Base-by-base conservation (phyloP, 1,140 invertebrate genomes). In the Radopholus similis region DNA sequence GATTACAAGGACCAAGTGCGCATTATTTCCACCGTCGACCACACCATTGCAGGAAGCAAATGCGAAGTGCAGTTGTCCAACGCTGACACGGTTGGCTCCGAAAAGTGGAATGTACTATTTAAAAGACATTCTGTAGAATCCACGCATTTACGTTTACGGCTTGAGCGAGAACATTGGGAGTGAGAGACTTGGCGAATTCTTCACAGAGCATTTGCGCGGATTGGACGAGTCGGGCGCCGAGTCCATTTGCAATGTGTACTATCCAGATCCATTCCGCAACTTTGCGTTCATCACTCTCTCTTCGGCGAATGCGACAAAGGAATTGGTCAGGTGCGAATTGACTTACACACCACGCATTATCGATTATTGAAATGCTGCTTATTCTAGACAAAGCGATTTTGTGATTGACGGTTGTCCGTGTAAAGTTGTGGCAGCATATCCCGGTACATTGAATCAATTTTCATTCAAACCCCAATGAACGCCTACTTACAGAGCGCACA, bases 231-330 rank as follows among this genome's bases (percentile, higher is more conserved):
- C 57, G 49, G 32, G 51, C 18, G 47, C 49, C 23, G 30, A 56
- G 18, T 21, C 38, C 32, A 76, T 75, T 26, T 47, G 84, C 8
- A 85, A 86, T 70, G 83, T 86, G 18, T 86, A 84, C 71, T 85
- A 86, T 57, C 85, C 85, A 9, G 85, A 85, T 63, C 85, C 85
- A 32, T 86, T 86, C 75, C 70, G 85, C 42, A 78, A 82, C n/a
- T 86, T 86, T 74, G 85, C 84, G n/a, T 86, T 86, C 80, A 83
- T 86, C 11, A 86, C 84, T 35, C 84, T 86, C 71, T 77, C 83
- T 38, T 63, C 44, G 38, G 23, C 75, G 18, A 13, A 32, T 30
- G 68, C 70, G 26, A 76, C 73, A 9, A 59, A 68, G 26, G 77
- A 77, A 56, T 49, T 76, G 18, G 51, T 76, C 28, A 59, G 65